Conservation (phyloP, 1,140 invertebrate genomes). For the Nephila pilipes region DNA sequence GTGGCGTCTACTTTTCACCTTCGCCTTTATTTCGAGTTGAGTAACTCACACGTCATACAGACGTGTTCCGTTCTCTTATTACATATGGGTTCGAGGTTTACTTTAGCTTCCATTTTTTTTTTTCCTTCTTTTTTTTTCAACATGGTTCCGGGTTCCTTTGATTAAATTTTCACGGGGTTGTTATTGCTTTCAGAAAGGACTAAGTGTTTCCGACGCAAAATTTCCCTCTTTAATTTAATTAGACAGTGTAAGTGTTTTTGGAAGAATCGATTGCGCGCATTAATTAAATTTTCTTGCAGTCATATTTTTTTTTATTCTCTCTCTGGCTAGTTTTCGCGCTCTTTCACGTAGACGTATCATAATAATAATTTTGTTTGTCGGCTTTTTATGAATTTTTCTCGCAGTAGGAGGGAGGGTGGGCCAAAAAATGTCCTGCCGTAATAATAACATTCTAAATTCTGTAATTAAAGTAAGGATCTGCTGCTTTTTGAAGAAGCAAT, state of each 20-base stretch:
- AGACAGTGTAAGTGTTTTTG: constrained; percentile 53
- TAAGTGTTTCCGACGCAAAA: constrained; percentile 49
- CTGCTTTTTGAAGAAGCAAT: neutral
- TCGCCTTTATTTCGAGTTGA: constrained; percentile 32
- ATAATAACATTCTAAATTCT: constrained; percentile 38
- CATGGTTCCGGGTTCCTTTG: constrained; percentile 12
- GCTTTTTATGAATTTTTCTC: constrained; percentile 18
- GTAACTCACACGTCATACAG: constrained; percentile 47
- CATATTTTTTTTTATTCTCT: constrained; percentile 5
- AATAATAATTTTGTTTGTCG: constrained; percentile 66
- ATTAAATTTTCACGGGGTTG: constrained; percentile 47
- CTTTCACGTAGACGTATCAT: constrained; percentile 44
- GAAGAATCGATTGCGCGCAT: constrained; percentile 40
- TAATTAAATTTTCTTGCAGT: constrained; percentile 51
- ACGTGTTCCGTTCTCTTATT: constrained; percentile 60
- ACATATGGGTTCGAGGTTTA: constrained; percentile 61
- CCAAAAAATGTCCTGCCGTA: neutral
- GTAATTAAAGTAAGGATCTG: constrained; percentile 28
- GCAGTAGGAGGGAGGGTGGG: neutral
- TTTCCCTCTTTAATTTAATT: constrained; percentile 67
- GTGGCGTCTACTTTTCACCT: constrained; percentile 55
- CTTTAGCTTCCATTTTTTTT: constrained; percentile 12
- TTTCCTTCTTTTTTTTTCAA: neutral
- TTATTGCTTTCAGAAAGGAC: constrained; percentile 52
- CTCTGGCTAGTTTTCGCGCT: neutral